A percentile compares a stretch with the other conserved stretches of the same genome.
These are phyloP conservation scores for Aethina tumida DNA, from an alignment of 1,140 invertebrate species.

Conservation along the genomic window DNA sequence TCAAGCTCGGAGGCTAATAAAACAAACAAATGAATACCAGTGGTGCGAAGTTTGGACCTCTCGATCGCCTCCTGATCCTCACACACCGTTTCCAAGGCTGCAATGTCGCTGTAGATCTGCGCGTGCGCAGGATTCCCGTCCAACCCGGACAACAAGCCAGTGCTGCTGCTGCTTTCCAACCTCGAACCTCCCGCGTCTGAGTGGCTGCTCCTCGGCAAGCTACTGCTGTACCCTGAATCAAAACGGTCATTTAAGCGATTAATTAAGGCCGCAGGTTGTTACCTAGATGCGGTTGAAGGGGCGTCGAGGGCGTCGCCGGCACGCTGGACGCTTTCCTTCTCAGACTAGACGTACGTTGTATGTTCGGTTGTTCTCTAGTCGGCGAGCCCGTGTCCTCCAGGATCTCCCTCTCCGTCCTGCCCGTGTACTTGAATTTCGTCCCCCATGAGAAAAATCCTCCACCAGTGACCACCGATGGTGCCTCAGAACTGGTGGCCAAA, in stretches of 20 bases:
- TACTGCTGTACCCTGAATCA: constrained; percentile 41
- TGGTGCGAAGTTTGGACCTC: constrained; percentile 29
- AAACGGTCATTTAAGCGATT: constrained; percentile 7
- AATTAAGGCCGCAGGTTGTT: constrained; percentile 5
- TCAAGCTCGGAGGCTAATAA: constrained; percentile 1
- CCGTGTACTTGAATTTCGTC: constrained; percentile 86
- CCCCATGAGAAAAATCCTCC: constrained; percentile 92
- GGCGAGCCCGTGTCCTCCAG: constrained; percentile 56
- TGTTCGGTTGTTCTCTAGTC: constrained; percentile 46
- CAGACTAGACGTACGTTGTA: constrained; percentile 49
- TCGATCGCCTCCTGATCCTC: constrained; percentile 35
- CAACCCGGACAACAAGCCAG: constrained; percentile 40
- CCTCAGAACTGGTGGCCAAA: constrained; percentile 76
- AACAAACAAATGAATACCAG: constrained; percentile 21
- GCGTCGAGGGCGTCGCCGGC: constrained; percentile 75
- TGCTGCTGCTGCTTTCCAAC: constrained; percentile 41
- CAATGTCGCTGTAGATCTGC: constrained; percentile 35
- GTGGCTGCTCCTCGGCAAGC: constrained; percentile 70
- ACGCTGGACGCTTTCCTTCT: constrained; percentile 72
- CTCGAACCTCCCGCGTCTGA: constrained; percentile 53
- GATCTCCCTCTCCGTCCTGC: constrained; percentile 80
- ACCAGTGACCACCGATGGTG: constrained; percentile 75
- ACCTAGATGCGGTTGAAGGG: constrained; percentile 52
- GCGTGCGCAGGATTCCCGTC: constrained; percentile 29
- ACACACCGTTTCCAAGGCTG: constrained; percentile 35